Evolutionary conservation across 1,140 invertebrate genomes (phyloP).

Genomic region (Psix sp.): DNA sequence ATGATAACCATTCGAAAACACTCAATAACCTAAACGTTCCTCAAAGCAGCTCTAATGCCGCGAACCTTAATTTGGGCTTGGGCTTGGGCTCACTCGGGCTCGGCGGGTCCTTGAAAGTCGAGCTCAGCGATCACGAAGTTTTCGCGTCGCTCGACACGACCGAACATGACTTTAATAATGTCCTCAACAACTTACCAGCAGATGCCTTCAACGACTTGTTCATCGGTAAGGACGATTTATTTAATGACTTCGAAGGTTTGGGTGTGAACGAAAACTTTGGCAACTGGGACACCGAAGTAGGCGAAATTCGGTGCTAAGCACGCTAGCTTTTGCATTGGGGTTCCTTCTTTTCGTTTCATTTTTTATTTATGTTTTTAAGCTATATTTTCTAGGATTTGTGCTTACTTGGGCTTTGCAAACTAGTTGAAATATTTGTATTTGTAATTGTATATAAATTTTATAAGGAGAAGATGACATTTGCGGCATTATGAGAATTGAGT

Average conservation of each 20-base stretch:
- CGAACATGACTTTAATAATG: slow-evolving; percentile 92
- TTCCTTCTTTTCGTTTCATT: neutral
- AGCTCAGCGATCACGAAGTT: slow-evolving; percentile 75
- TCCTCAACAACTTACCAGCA: slow-evolving; percentile 91
- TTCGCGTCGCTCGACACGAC: slow-evolving; percentile 81
- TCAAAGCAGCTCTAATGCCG: slow-evolving; percentile 66
- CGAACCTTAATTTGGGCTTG: slow-evolving; percentile 67
- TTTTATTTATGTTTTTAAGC: slow-evolving; percentile 11
- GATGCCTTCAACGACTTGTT: slow-evolving; percentile 95
- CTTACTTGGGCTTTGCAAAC: too few relatives aligned
- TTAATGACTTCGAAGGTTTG: slow-evolving; percentile 58
- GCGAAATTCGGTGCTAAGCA: slow-evolving; percentile 8
- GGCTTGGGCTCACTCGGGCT: slow-evolving; percentile 71
- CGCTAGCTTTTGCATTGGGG: neutral
- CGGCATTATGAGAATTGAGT: too few relatives aligned
- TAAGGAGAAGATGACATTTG: too few relatives aligned
- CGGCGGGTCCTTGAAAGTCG: slow-evolving; percentile 70
- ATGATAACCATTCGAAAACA: slow-evolving; percentile 69
- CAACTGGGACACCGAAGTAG: slow-evolving; percentile 12
- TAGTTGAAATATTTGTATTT: too few relatives aligned
- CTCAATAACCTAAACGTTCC: slow-evolving; percentile 68
- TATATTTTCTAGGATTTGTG: too few relatives aligned
- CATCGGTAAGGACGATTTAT: slow-evolving; percentile 78
- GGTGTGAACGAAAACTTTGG: slow-evolving; percentile 7
- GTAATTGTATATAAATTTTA: too few relatives aligned